Evolutionary conservation across 2,888 invertebrate genomes (phyloP).

Genomic region (Acanthococcus lagerstroemiae): DNA sequence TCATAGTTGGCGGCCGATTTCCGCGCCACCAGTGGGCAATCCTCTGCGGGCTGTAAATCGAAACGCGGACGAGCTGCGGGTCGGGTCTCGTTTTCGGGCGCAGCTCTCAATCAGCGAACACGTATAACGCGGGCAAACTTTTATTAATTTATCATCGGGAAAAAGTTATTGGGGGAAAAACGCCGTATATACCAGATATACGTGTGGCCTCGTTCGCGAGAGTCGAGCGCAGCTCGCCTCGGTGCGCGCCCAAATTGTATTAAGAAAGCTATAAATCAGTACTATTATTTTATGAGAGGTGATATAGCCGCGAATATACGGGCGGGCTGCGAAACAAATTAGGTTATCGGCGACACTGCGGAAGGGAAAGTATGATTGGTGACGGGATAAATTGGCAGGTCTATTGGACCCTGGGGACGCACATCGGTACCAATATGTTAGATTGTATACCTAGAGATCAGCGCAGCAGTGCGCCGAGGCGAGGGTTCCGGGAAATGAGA

Average conservation of each 20-base stretch:
- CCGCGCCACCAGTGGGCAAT: no score
- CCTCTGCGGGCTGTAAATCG: no score
- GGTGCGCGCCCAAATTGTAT: slow-evolving; percentile 5
- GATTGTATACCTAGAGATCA: slow-evolving; percentile 1
- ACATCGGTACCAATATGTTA: slow-evolving; percentile 19
- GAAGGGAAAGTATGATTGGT: slow-evolving; percentile 23
- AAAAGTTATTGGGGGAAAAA: neutral
- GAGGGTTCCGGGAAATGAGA: neutral
- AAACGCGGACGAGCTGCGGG: no score
- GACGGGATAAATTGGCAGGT: slow-evolving; percentile 28
- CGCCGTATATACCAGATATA: neutral
- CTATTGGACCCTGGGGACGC: slow-evolving; percentile 19
- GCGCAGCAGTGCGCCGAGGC: neutral
- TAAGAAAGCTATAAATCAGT: slow-evolving; percentile 25
- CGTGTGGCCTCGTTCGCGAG: neutral
- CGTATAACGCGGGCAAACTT: neutral
- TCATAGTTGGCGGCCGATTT: no score
- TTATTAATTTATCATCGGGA: neutral
- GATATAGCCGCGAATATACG: slow-evolving; percentile 9
- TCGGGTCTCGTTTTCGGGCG: no score
- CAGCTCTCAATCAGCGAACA: no score
- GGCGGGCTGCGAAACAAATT: slow-evolving; percentile 14
- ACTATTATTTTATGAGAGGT: slow-evolving; percentile 27
- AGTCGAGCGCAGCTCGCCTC: neutral
- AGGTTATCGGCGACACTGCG: slow-evolving; percentile 20